Conservation (phyloP, 2,113 vertebrate genomes). For the Meleagris gallopavo region DNA sequence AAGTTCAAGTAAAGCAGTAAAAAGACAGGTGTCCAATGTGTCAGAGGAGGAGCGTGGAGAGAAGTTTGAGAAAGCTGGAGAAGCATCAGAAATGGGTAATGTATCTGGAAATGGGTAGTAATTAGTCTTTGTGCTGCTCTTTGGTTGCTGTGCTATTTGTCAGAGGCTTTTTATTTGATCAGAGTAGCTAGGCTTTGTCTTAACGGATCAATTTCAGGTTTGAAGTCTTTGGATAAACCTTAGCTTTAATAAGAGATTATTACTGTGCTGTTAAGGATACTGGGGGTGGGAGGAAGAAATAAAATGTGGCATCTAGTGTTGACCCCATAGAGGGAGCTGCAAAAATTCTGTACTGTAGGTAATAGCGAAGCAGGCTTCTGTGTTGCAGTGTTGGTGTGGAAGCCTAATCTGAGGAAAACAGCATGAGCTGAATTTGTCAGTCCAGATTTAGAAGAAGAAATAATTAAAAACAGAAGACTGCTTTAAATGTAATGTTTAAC, state of each 20-base stretch:
- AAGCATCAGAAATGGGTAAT: constrained; percentile 79
- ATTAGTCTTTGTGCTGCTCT: not conserved
- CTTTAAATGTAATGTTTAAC: not conserved
- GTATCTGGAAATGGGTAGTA: not conserved
- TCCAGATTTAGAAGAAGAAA: not conserved
- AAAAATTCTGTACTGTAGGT: not conserved
- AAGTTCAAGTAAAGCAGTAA: constrained; percentile 66
- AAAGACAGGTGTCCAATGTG: constrained; percentile 70
- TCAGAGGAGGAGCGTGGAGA: constrained; percentile 75
- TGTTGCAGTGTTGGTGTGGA: not conserved
- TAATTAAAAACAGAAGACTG: not conserved
- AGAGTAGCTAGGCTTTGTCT: not conserved
- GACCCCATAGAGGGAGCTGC: not conserved
- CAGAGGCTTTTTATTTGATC: not conserved
- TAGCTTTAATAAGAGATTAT: not conserved
- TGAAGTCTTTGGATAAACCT: not conserved
- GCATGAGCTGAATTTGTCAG: not conserved
- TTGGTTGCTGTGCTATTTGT: not conserved
- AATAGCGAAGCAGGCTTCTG: not conserved
- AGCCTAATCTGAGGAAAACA: not conserved
- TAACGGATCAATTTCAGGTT: not conserved
- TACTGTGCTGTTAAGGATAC: not conserved
- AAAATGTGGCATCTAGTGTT: not conserved
- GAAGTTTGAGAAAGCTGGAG: constrained; percentile 41
- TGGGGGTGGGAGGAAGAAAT: not conserved